Percentiles rank a stretch among this genome's conserved stretches.
Evolutionary conservation across 2,888 invertebrate genomes (phyloP).

Genomic region (Augiades crinisus): DNA sequence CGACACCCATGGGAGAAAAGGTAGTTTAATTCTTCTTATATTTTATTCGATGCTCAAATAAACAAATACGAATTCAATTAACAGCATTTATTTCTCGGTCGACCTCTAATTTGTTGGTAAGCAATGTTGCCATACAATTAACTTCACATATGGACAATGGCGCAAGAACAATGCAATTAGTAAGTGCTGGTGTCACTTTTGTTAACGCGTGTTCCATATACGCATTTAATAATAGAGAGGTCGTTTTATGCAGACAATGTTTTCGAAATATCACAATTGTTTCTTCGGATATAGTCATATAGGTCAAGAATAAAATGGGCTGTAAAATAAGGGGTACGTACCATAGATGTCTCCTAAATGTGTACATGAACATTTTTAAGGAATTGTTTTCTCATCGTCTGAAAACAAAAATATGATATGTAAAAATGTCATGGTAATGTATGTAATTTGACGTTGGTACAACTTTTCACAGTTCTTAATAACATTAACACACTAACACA

Average conservation of each 20-base stretch:
- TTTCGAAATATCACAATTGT: conserved; percentile 24
- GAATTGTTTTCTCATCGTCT: neutral
- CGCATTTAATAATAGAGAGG: conserved; percentile 8
- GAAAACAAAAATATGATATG: conserved; percentile 5
- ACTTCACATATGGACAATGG: conserved; percentile 40
- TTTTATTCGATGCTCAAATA: too few relatives aligned
- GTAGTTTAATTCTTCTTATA: too few relatives aligned
- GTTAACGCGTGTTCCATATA: conserved; percentile 11
- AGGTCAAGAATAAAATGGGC: conserved; percentile 35
- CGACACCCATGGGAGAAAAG: too few relatives aligned
- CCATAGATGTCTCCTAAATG: conserved; percentile 27
- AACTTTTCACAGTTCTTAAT: too few relatives aligned
- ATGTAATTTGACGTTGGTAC: too few relatives aligned
- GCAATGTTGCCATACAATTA: too few relatives aligned
- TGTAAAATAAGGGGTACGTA: conserved; percentile 19
- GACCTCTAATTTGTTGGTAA: too few relatives aligned
- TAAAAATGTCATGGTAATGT: too few relatives aligned
- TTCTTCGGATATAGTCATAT: conserved; percentile 30
- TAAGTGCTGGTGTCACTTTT: conserved; percentile 26
- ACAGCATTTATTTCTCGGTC: too few relatives aligned
- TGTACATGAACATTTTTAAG: conserved; percentile 20
- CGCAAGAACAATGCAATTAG: conserved; percentile 64
- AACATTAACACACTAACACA: too few relatives aligned
- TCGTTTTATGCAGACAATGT: conserved; percentile 17
- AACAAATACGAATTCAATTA: too few relatives aligned